These are phyloP conservation scores for Sepioteuthis lessoniana DNA, from an alignment of 2,888 invertebrate species.

Conservation along the genomic window DNA sequence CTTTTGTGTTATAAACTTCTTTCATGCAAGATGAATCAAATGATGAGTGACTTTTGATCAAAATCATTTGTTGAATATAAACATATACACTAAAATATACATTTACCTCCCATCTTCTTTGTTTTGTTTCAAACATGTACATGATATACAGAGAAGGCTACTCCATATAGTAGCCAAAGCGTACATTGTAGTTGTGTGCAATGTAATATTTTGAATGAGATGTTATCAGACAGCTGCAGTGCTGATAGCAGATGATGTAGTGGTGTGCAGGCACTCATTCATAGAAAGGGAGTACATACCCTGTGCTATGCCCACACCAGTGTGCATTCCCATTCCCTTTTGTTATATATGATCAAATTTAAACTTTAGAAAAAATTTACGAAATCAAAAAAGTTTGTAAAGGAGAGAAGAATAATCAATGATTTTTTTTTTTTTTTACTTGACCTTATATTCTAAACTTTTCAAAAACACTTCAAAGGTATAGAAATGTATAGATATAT, in stretches of 20 bases:
- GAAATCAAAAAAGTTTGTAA: not conserved
- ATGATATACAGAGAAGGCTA: not conserved
- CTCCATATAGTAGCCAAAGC: not conserved
- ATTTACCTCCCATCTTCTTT: not conserved
- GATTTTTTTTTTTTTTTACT: not conserved
- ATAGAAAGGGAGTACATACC: not conserved
- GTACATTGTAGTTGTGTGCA: not conserved
- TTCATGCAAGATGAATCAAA: not conserved
- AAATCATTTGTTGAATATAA: not conserved
- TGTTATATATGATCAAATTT: not conserved
- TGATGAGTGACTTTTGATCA: conserved; percentile 2
- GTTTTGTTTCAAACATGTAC: not conserved
- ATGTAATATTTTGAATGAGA: not conserved
- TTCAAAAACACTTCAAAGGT: not conserved
- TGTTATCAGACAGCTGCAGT: not conserved
- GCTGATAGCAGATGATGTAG: not conserved
- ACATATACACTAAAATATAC: not conserved
- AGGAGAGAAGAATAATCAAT: not conserved
- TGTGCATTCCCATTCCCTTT: not conserved
- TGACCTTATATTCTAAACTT: not conserved
- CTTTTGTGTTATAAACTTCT: not conserved
- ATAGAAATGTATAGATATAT: not conserved
- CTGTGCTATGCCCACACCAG: not conserved
- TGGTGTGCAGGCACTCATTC: not conserved
- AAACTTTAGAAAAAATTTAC: not conserved